Percentiles rank a stretch among this genome's conserved stretches.
phyloP scores from a whole-genome alignment of 2,888 invertebrate genomes.

The Cerastoderma edule region DNA sequence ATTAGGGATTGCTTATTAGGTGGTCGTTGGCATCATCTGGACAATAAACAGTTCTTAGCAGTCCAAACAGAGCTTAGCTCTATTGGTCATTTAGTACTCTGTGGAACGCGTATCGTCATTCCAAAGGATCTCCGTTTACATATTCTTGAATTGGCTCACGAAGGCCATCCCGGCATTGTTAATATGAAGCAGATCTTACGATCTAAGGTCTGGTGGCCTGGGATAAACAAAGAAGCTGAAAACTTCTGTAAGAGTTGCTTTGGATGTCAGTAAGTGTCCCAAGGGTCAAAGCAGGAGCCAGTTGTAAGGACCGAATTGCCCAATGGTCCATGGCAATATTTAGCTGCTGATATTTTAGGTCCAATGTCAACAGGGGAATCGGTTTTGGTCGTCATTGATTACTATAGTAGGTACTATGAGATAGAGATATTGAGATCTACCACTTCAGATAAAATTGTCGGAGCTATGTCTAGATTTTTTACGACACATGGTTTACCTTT shows the following conservation, averaged over 20 bases:
- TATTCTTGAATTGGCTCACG: constrained; percentile 8
- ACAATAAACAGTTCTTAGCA: no score
- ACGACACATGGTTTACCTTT: constrained; percentile 47
- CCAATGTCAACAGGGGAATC: constrained; percentile 50
- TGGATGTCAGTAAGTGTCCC: constrained; percentile 43
- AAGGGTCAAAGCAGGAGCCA: constrained; percentile 43
- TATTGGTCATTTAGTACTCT: constrained; percentile 30
- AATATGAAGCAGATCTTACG: no score
- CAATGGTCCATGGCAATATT: no score
- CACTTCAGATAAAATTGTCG: no score
- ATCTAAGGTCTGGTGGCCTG: constrained; percentile 52
- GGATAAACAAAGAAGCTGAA: constrained; percentile 37
- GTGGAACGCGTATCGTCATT: constrained; percentile 46
- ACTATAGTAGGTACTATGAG: no score
- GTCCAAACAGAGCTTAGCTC: no score
- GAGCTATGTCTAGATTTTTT: constrained; percentile 57
- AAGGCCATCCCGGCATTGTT: constrained; percentile 21
- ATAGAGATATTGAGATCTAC: no score
- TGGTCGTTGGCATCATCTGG: no score
- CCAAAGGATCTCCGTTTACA: constrained; percentile 17
- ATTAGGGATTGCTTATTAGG: no score
- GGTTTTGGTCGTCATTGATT: no score
- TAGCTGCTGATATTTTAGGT: constrained; percentile 56
- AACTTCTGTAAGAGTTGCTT: no score
- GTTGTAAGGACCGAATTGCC: constrained; percentile 36